These are phyloP conservation scores for Leucosticte australis DNA, from an alignment of 2,113 vertebrate species.

Conservation along the genomic window DNA sequence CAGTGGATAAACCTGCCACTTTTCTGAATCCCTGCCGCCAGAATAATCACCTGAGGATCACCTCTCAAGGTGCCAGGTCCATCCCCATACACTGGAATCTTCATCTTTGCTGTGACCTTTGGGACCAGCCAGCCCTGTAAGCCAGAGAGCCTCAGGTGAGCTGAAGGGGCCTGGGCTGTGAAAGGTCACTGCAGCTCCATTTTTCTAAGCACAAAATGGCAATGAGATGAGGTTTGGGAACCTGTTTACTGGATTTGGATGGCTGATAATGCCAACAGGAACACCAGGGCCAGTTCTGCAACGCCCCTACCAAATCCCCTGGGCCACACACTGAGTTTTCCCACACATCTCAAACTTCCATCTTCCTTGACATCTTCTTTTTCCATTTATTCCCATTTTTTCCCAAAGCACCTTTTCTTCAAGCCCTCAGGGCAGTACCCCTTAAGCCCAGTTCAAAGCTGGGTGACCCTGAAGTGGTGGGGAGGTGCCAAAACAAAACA, in stretches of 20 bases:
- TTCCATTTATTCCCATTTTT: neutral
- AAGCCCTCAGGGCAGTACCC: neutral
- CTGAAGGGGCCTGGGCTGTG: neutral
- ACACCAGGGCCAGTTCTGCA: neutral
- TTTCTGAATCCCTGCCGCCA: neutral
- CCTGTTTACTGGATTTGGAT: neutral
- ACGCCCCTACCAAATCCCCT: neutral
- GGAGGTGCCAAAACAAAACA: neutral
- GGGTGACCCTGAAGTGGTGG: neutral
- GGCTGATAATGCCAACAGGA: neutral
- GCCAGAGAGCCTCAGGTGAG: neutral
- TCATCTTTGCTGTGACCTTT: neutral
- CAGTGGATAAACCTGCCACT: neutral
- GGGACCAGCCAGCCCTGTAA: neutral
- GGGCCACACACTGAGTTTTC: neutral
- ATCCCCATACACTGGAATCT: neutral
- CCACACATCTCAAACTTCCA: neutral
- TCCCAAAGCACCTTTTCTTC: neutral
- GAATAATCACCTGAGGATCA: neutral
- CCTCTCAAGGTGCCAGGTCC: neutral
- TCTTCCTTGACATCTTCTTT: neutral
- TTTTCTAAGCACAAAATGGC: neutral
- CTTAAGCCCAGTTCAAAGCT: neutral
- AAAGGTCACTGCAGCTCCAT: neutral
- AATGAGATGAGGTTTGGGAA: neutral